These are phyloP conservation scores for Ariolimax columbianus DNA, from an alignment of 2,888 invertebrate species.

Conservation along the genomic window DNA sequence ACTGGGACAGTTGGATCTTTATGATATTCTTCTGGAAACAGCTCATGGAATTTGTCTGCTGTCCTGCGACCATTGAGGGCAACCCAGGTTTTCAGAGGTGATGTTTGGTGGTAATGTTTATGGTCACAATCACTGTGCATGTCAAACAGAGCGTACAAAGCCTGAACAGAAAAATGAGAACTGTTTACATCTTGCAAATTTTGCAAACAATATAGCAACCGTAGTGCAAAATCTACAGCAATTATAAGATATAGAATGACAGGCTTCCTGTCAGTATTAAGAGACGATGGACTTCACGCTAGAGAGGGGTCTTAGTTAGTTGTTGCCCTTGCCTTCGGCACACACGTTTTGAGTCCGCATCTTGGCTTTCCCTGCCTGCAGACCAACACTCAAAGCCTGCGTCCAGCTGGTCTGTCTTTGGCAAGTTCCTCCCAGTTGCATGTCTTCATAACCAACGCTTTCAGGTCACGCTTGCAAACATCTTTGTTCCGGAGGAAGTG, in stretches of 20 bases:
- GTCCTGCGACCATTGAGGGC: constrained; percentile 91
- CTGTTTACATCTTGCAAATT: background rate
- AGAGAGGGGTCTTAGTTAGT: no score
- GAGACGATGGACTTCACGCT: no score
- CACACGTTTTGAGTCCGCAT: no score
- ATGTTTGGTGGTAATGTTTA: constrained; percentile 87
- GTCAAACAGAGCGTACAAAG: constrained; percentile 93
- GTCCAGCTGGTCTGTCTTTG: no score
- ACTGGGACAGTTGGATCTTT: constrained; percentile 84
- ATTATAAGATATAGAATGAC: background rate
- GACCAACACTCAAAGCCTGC: no score
- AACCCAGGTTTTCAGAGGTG: constrained; percentile 94
- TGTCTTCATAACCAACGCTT: no score
- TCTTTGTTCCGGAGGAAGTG: no score
- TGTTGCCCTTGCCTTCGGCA: no score
- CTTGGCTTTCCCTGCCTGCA: no score
- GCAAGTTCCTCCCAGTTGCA: no score
- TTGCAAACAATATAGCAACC: background rate
- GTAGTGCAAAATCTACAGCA: background rate
- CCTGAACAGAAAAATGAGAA: constrained; percentile 79
- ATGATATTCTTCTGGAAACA: constrained; percentile 51
- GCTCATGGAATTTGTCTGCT: constrained; percentile 88
- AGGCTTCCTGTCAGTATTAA: no score
- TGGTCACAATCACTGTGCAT: constrained; percentile 83
- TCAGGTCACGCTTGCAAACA: no score